Conservation (phyloP, 2,797 vertebrate genomes). For the Mus minutoides region DNA sequence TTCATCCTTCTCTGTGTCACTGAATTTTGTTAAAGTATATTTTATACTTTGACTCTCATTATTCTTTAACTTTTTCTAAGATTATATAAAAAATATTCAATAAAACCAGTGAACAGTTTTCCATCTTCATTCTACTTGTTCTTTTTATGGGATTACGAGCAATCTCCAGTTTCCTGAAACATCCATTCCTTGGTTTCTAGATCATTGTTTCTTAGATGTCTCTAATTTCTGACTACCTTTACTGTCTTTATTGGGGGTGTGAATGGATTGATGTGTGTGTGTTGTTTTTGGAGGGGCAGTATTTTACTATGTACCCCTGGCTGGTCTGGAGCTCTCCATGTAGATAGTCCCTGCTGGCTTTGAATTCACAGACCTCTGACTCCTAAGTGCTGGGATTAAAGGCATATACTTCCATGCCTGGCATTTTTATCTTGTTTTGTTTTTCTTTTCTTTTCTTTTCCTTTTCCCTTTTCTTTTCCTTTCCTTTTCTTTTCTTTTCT, state of each 20-base stretch:
- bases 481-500: too few relatives aligned
- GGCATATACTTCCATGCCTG: neutral
- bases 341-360: neutral
- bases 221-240: constrained; percentile 41
- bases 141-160: neutral
- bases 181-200: constrained; percentile 38
- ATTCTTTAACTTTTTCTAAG: constrained; percentile 16
- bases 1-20: constrained; percentile 18
- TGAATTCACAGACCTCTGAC: neutral
- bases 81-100: constrained; percentile 43
- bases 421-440: neutral
- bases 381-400: neutral
- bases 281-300: neutral
- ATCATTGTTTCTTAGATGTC: constrained; percentile 47
- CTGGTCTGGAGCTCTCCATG: neutral
- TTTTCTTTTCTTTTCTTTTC: neutral
- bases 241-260: neutral
- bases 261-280: neutral
- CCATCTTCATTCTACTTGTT: constrained; percentile 31
- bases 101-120: constrained; percentile 35
- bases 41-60: neutral
- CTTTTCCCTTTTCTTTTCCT: neutral
- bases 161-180: constrained; percentile 31
- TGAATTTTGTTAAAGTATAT: constrained; percentile 48
- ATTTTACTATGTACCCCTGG: neutral